These are phyloP conservation scores for Eriosoma lanigerum DNA, from an alignment of 1,140 invertebrate genomes.

Conservation along the genomic window DNA sequence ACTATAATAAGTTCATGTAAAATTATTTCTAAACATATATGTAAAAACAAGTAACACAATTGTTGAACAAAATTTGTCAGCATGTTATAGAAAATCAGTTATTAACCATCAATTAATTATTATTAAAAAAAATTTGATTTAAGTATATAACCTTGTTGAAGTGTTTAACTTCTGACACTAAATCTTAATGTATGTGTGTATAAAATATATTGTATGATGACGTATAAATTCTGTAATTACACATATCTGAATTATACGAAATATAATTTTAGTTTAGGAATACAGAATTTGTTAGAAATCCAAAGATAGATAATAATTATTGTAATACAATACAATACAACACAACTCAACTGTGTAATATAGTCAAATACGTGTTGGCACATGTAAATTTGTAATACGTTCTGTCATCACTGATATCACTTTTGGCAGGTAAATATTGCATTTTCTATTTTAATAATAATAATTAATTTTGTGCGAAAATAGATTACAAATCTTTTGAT, in stretches of 20 bases:
- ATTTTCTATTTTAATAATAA: neutral
- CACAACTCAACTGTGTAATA: neutral
- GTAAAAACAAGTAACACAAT: no score
- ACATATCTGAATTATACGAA: neutral
- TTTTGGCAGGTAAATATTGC: neutral
- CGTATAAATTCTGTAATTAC: neutral
- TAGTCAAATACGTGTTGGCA: neutral
- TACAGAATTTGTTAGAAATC: neutral
- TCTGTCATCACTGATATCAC: neutral
- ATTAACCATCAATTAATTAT: no score
- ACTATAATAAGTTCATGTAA: no score
- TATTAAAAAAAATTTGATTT: no score
- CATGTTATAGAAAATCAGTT: no score
- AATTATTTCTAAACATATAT: no score
- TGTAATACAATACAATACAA: neutral
- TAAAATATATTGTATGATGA: no score
- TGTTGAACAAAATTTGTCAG: no score
- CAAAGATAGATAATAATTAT: neutral
- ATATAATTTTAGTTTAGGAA: neutral
- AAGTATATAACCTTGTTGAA: no score
- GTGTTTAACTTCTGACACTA: no score
- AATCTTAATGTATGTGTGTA: no score
- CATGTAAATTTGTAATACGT: neutral
- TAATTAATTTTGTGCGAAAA: neutral
- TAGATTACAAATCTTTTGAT: no score